Percentiles rank a stretch among this genome's conserved stretches.
phyloP scores from a whole-genome alignment of 2,888 invertebrate genomes.

The Caenorhabditis doughertyi region DNA sequence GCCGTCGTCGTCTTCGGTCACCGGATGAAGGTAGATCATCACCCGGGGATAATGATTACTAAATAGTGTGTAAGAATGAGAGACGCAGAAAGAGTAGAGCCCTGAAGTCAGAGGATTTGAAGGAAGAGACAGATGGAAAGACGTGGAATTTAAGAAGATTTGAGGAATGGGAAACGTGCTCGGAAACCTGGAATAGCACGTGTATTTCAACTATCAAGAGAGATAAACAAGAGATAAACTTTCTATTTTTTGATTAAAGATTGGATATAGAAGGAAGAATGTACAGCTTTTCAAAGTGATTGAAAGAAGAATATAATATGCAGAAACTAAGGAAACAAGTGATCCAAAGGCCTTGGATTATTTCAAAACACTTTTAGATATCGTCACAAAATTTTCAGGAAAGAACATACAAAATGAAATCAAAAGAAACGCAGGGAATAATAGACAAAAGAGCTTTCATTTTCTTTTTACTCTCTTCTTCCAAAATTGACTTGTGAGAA shows the following conservation, averaged over 20 bases:
- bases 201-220: background rate
- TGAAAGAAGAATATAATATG: no score
- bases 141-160: slow-evolving; percentile 8
- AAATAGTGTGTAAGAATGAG: slow-evolving; percentile 23
- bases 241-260: background rate
- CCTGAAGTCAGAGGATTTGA: slow-evolving; percentile 45
- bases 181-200: background rate
- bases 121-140: background rate
- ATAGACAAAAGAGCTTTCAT: slow-evolving; percentile 10
- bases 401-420: slow-evolving; percentile 3
- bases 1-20: slow-evolving; percentile 38
- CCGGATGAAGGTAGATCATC: slow-evolving; percentile 54
- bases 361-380: background rate
- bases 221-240: background rate
- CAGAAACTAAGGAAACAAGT: no score
- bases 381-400: background rate
- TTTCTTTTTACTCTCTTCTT: slow-evolving; percentile 12
- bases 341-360: no score
- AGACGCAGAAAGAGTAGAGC: slow-evolving; percentile 22
- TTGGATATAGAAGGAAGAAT: no score
- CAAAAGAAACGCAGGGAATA: slow-evolving; percentile 8
- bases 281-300: no score
- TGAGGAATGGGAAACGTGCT: slow-evolving; percentile 20
- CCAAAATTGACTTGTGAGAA: slow-evolving; percentile 21
- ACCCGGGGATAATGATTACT: slow-evolving; percentile 39